Evolutionary conservation across 2,797 vertebrate genomes (phyloP).

Genomic region (Acipenser transmontanus): DNA sequence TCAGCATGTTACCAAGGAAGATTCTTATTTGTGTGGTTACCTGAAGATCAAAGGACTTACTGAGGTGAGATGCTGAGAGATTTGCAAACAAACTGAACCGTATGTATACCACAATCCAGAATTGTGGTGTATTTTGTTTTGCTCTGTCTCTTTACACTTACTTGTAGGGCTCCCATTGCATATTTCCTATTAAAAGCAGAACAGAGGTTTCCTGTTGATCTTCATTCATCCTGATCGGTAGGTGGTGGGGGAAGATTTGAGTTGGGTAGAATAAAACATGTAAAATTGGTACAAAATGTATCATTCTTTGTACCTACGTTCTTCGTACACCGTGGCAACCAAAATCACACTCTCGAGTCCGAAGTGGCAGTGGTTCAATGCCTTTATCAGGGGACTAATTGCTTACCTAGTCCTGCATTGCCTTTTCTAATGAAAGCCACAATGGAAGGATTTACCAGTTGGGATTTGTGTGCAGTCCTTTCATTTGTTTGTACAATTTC

Average conservation of each 20-base stretch:
- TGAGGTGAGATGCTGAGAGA: conserved; percentile 66
- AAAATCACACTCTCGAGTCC: neutral
- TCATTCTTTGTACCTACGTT: too few relatives aligned
- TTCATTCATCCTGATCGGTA: too few relatives aligned
- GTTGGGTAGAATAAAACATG: too few relatives aligned
- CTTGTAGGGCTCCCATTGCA: too few relatives aligned
- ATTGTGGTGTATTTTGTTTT: too few relatives aligned
- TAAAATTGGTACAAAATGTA: too few relatives aligned
- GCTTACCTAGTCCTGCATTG: neutral
- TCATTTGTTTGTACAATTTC: conserved; percentile 5
- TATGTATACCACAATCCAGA: too few relatives aligned
- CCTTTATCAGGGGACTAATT: neutral
- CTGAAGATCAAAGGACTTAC: conserved; percentile 98
- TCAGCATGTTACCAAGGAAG: conserved; percentile 90
- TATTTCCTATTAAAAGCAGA: too few relatives aligned
- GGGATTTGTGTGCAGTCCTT: conserved; percentile 9
- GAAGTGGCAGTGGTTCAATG: neutral
- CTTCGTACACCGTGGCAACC: too few relatives aligned
- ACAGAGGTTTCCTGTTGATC: too few relatives aligned
- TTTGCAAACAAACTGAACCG: neutral
- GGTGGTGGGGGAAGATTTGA: too few relatives aligned
- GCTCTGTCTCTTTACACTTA: too few relatives aligned
- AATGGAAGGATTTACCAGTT: conserved; percentile 3
- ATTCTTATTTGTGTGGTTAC: conserved; percentile 95
- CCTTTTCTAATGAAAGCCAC: conserved; percentile 7